Conservation (phyloP, 2,113 vertebrate species). For the Bathybates hornii region DNA sequence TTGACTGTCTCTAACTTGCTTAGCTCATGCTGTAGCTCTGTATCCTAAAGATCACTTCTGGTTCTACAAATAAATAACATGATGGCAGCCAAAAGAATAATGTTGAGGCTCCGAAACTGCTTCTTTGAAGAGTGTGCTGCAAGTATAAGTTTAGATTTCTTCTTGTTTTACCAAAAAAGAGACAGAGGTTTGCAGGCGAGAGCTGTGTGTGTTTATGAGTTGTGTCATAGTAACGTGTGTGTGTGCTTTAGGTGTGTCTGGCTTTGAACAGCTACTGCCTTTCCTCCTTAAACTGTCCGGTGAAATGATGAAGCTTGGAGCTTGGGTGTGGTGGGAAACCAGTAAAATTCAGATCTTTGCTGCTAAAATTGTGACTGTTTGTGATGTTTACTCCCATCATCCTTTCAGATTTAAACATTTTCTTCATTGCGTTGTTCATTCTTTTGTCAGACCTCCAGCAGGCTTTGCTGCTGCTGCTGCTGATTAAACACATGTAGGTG, state of each 20-base stretch:
- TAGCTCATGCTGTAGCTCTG: neutral
- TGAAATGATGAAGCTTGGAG: neutral
- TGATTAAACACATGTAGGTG: neutral
- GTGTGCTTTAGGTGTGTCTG: slow-evolving; percentile 45
- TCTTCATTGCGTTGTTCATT: neutral
- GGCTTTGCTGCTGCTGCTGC: neutral
- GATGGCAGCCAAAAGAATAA: neutral
- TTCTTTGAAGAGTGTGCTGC: neutral
- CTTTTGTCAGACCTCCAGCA: neutral
- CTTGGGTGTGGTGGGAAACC: neutral
- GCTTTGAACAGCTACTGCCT: neutral
- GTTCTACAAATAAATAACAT: neutral
- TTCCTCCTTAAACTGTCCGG: neutral
- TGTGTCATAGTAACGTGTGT: neutral
- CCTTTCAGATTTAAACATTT: neutral
- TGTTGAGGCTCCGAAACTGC: neutral
- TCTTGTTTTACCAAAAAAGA: neutral
- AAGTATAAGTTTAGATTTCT: neutral
- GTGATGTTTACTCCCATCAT: fast-evolving
- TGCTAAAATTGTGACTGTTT: neutral
- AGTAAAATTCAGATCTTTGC: neutral
- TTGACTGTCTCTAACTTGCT: neutral
- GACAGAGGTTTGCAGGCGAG: neutral
- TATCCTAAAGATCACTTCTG: neutral
- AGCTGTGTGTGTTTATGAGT: neutral